A percentile compares a stretch with the other conserved stretches of the same genome.
phyloP scores from a whole-genome alignment of 2,888 invertebrate genomes.

The Volucella inanis region DNA sequence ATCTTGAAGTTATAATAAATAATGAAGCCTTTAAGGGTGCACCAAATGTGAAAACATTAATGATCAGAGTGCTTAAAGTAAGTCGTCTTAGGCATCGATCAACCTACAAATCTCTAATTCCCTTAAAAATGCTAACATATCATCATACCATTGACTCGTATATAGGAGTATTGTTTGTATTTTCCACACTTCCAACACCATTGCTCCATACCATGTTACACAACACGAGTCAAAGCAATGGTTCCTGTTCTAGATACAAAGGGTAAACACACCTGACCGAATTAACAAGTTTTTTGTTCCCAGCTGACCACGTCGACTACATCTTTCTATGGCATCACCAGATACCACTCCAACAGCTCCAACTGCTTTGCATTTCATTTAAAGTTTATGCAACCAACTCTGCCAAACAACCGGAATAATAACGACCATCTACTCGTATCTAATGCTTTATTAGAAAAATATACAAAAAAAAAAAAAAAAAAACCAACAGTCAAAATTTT shows the following conservation, averaged over 20 bases:
- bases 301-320: slow-evolving; percentile 24
- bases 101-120: too few species aligned
- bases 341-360: background rate
- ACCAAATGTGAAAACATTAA: too few species aligned
- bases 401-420: slow-evolving; percentile 37
- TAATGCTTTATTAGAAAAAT: slow-evolving; percentile 36
- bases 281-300: slow-evolving; percentile 14
- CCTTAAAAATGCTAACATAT: too few species aligned
- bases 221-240: slow-evolving; percentile 1
- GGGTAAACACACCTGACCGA: slow-evolving; percentile 47
- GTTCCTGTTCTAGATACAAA: slow-evolving; percentile 54
- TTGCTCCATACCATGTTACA: slow-evolving; percentile 28
- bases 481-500: slow-evolving; percentile 23
- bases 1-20: too few species aligned
- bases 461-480: slow-evolving; percentile 23
- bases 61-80: too few species aligned
- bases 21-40: too few species aligned
- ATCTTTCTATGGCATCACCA: slow-evolving; percentile 39
- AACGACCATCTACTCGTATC: slow-evolving; percentile 14
- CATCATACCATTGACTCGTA: too few species aligned
- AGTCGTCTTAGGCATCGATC: too few species aligned
- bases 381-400: slow-evolving; percentile 52
- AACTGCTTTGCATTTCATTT: slow-evolving; percentile 51
- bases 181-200: background rate
- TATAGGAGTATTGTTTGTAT: too few species aligned